Evolutionary conservation across 2,888 invertebrate genomes (phyloP).

Genomic region (Drosophila paranaensis): DNA sequence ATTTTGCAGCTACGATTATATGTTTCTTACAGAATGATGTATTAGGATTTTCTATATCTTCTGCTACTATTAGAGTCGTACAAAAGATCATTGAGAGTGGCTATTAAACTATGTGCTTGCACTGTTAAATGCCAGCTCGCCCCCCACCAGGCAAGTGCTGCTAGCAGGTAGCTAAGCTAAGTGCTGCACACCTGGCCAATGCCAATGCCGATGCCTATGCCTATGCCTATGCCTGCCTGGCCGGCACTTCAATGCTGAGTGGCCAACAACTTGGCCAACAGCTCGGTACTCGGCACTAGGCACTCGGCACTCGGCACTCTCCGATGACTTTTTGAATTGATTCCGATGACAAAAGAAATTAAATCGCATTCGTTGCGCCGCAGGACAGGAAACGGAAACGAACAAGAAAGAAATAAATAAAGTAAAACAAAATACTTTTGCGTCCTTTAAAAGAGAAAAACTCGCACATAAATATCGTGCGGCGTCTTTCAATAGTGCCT

Average conservation of each 20-base stretch:
- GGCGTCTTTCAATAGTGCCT: conserved; percentile 52
- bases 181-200: conserved; percentile 61
- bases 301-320: conserved; percentile 38
- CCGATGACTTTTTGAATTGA: conserved; percentile 69
- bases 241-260: conserved; percentile 66
- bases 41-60: no score
- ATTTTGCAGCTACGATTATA: no score
- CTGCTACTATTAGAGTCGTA: neutral
- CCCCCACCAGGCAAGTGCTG: neutral
- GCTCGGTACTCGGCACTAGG: conserved; percentile 21
- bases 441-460: conserved; percentile 36
- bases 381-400: conserved; percentile 78
- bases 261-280: conserved; percentile 60
- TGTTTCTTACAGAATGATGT: no score
- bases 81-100: conserved; percentile 1
- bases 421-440: conserved; percentile 26
- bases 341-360: conserved; percentile 65
- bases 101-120: neutral
- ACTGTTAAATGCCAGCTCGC: neutral
- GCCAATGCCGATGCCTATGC: neutral
- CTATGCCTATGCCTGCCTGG: conserved; percentile 7
- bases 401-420: conserved; percentile 3
- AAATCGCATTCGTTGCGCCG: conserved; percentile 71
- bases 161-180: conserved; percentile 30
- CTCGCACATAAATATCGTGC: conserved; percentile 41